Evolutionary conservation across 2,113 vertebrate genomes (phyloP).

Genomic region (Athene cunicularia): DNA sequence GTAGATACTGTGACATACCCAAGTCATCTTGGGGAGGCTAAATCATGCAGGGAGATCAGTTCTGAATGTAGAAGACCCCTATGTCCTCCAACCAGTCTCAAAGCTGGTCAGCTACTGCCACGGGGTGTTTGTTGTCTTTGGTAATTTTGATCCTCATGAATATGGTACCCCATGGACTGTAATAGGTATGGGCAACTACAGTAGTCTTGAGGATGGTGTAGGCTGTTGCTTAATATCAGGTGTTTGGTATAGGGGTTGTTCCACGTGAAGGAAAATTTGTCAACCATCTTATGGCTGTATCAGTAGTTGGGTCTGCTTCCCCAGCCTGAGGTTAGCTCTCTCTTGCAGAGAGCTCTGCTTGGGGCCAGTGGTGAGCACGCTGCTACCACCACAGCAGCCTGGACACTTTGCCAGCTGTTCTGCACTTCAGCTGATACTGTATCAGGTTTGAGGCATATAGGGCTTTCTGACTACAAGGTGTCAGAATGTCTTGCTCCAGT

Average conservation of each 20-base stretch:
- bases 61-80: background rate
- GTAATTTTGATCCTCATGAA: background rate
- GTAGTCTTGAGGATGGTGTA: background rate
- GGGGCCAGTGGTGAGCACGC: background rate
- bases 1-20: background rate
- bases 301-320: background rate
- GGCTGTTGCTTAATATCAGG: background rate
- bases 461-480: background rate
- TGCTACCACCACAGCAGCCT: background rate
- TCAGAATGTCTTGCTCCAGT: background rate
- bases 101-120: background rate
- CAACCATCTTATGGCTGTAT: background rate
- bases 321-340: background rate
- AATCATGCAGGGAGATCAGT: background rate
- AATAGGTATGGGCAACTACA: background rate
- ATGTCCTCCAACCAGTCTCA: background rate
- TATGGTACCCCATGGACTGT: background rate
- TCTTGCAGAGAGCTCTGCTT: background rate
- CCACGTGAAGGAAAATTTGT: background rate
- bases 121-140: rapidly evolving
- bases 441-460: background rate
- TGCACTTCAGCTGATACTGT: rapidly evolving
- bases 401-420: background rate
- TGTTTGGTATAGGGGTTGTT: background rate
- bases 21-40: background rate